These are phyloP conservation scores for Lasioglossum zephyrum DNA, from an alignment of 2,888 invertebrate genomes.

Conservation along the genomic window DNA sequence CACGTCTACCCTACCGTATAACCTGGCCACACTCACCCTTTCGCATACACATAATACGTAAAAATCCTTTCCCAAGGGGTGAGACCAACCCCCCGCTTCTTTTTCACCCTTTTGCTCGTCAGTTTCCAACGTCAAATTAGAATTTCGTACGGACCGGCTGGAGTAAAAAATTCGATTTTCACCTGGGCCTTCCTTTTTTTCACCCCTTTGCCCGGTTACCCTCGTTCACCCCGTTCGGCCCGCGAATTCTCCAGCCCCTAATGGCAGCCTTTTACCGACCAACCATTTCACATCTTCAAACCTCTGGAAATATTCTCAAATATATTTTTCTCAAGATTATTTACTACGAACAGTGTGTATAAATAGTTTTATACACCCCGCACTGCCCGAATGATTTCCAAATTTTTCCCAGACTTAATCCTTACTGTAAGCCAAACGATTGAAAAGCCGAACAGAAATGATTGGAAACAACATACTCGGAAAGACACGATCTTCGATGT, in stretches of 20 bases:
- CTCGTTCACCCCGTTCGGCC: background rate
- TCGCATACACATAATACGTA: slow-evolving; percentile 71
- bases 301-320: background rate
- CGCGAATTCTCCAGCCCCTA: slow-evolving; percentile 24
- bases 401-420: background rate
- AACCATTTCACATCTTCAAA: background rate
- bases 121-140: slow-evolving; percentile 81
- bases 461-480: background rate
- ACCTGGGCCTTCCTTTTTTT: slow-evolving; percentile 70
- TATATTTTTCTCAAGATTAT: background rate
- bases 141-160: slow-evolving; percentile 80
- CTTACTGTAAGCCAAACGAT: background rate
- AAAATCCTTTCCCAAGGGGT: slow-evolving; percentile 82
- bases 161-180: slow-evolving; percentile 78
- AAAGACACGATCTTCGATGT: background rate
- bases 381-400: background rate
- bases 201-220: slow-evolving; percentile 38
- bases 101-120: slow-evolving; percentile 68
- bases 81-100: slow-evolving; percentile 66
- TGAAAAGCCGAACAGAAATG: too few relatives aligned
- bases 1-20: slow-evolving; percentile 57
- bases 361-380: too few relatives aligned
- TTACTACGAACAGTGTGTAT: too few relatives aligned
- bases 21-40: slow-evolving; percentile 63
- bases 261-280: slow-evolving; percentile 18